Evolutionary conservation across 2,888 invertebrate genomes (phyloP).

Genomic region (Caenorhabditis sp.): DNA sequence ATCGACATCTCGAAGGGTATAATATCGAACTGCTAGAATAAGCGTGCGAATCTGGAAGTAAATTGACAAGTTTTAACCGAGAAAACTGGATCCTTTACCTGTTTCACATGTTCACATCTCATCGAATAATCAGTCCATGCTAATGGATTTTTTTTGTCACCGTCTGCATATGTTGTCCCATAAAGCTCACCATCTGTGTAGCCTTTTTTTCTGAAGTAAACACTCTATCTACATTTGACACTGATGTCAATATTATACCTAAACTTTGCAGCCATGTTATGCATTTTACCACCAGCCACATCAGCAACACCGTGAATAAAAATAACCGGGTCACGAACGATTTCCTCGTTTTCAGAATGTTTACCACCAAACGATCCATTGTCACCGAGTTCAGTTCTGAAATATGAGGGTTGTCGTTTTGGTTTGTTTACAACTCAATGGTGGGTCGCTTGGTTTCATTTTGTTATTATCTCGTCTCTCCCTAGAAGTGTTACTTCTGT

Average conservation of each 20-base stretch:
- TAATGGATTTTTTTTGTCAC: conserved; percentile 54
- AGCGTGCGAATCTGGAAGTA: conserved; percentile 56
- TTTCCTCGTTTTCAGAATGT: conserved; percentile 8
- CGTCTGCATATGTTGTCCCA: conserved; percentile 56
- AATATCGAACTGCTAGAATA: conserved; percentile 61
- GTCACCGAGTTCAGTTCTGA: conserved; percentile 41
- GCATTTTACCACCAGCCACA: conserved; percentile 60
- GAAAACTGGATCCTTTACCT: too few species aligned
- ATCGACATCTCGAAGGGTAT: conserved; percentile 61
- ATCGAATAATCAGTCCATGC: conserved; percentile 64
- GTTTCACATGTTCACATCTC: conserved; percentile 60
- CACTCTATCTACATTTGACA: not conserved
- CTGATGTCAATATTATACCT: too few species aligned
- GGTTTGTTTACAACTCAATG: too few species aligned
- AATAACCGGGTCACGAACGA: conserved; percentile 23
- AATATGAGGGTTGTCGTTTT: too few species aligned
- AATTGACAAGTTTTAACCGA: not conserved
- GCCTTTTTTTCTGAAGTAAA: conserved; percentile 37
- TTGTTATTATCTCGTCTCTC: too few species aligned
- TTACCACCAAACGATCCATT: conserved; percentile 45
- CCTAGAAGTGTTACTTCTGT: too few species aligned
- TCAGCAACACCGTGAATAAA: conserved; percentile 66
- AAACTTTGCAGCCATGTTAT: conserved; percentile 39
- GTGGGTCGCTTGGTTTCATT: too few species aligned
- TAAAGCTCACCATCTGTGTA: conserved; percentile 57